These are phyloP conservation scores for Corvus moneduloides DNA, from an alignment of 2,113 vertebrate species.

Conservation along the genomic window DNA sequence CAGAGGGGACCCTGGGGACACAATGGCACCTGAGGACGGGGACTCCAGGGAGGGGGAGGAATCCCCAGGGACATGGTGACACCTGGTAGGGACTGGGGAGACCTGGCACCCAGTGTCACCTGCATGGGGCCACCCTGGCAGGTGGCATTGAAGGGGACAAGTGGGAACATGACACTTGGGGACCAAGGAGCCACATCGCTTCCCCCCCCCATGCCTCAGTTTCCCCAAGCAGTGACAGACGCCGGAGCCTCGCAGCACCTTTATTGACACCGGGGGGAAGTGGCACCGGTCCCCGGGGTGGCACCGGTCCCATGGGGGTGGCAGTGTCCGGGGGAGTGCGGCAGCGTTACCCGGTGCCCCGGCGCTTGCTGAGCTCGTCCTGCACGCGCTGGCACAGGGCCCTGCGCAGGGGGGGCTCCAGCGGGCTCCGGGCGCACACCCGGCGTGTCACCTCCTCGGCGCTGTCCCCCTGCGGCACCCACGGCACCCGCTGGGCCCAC, in stretches of 20 bases:
- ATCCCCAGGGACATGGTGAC: neutral
- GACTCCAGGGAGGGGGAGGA: too few species aligned
- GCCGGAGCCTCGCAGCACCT: neutral
- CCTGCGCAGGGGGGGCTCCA: constrained; percentile 23
- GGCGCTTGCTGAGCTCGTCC: constrained; percentile 30
- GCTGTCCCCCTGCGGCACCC: neutral
- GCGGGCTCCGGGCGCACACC: neutral
- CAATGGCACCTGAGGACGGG: neutral
- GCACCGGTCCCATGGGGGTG: neutral
- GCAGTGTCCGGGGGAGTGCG: accelerated
- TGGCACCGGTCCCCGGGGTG: neutral
- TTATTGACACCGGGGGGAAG: neutral
- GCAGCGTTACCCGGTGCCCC: neutral
- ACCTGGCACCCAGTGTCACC: neutral
- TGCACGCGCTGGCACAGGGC: constrained; percentile 32
- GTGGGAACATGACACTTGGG: accelerated
- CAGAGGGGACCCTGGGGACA: neutral
- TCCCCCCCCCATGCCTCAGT: neutral
- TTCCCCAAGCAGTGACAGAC: neutral
- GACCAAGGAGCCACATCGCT: accelerated
- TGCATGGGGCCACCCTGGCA: neutral
- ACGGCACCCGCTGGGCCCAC: neutral
- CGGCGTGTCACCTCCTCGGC: neutral
- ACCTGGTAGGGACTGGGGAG: neutral
- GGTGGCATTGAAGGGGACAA: neutral